Evolutionary conservation across 2,113 vertebrate species (phyloP), one percentile per base, ranked within the genome.

Genomic region (Callipepla californica): DNA sequence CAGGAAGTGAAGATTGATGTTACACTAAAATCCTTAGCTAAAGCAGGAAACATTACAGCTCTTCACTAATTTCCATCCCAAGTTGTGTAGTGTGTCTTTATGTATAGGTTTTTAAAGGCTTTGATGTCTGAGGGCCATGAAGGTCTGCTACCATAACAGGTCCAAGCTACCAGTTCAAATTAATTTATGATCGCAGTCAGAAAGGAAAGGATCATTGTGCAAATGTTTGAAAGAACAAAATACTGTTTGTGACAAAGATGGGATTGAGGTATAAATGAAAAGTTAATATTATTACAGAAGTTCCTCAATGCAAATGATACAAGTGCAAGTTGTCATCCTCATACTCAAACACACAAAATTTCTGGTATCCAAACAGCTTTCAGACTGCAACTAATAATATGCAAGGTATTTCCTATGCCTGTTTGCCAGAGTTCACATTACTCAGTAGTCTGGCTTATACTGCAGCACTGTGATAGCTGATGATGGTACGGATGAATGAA

Each of bases 401-500:
- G 44, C 22, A 44, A 62, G 32, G 32, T 88, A 45, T 77, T 91
- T 70, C 79, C 20, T 34, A 48, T 83, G 47, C 30, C 30, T 84
- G 7, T 15, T 91, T 92, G 48, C 45, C 47, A 68, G 72, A 86
- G 28, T 79, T 86, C 34, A 62, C 22, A 42, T 73, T 79, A 66
- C 26, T 66, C 13, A 40, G 57, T 72, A 78, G 47, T 50, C 25
- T 86, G 70, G 20, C 19, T 82, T 87, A 68, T 48, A 58, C 55
- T 2, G 9, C 1, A 1, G 45, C 48, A 7, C 20, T 90, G 51
- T 72, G 74, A 63, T 78, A 90, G 53, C 44, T 90, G 70, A 34
- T 80, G 38, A 36, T 78, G 62, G 23, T 85, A 51, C 4, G 13
- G 80, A 83, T 91, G 73, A 92, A 93, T 80, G 65, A 90, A 79